phyloP scores from a whole-genome alignment of 2,113 vertebrate genomes.

The Oostethus manadensis region DNA sequence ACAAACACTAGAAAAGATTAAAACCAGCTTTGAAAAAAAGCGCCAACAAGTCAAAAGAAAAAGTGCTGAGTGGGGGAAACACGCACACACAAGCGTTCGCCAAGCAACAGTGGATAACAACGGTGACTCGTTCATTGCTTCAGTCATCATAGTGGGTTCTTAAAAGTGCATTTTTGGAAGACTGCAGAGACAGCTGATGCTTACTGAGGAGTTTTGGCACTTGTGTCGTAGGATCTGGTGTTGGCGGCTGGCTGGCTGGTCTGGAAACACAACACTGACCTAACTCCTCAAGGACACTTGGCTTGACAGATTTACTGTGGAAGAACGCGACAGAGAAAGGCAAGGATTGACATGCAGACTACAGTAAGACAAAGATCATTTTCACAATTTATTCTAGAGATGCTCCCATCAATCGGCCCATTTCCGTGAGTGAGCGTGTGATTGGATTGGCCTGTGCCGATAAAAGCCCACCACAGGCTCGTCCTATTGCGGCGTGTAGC shows the following conservation, averaged over 20 bases:
- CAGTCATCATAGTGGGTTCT: slow-evolving; percentile 22
- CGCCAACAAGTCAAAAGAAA: slow-evolving; percentile 31
- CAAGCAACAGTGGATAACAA: not conserved
- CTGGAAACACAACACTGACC: slow-evolving; percentile 29
- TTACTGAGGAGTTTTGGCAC: slow-evolving; percentile 31
- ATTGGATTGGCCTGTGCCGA: too few relatives aligned
- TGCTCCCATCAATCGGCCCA: not conserved
- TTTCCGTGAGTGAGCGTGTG: too few relatives aligned
- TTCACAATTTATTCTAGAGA: not conserved
- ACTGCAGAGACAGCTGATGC: slow-evolving; percentile 14
- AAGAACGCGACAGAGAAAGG: slow-evolving; percentile 27
- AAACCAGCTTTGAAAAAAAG: slow-evolving; percentile 25
- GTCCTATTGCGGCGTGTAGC: too few relatives aligned
- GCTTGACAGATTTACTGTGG: slow-evolving; percentile 62
- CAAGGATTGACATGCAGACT: slow-evolving; percentile 24
- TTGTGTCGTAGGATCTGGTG: slow-evolving; percentile 18
- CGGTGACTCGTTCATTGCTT: slow-evolving; percentile 14
- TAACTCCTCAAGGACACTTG: slow-evolving; percentile 46
- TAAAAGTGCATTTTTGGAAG: slow-evolving; percentile 23
- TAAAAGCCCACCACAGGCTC: too few relatives aligned
- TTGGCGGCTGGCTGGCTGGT: not conserved
- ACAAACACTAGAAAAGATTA: slow-evolving; percentile 40
- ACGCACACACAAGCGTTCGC: slow-evolving; percentile 19
- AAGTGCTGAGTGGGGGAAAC: slow-evolving; percentile 55
- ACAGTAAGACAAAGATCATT: not conserved